Evolutionary conservation across 64 coral and sea anemone genomes (phyloP), one percentile per base, ranked within the genome.

Genomic region (Actinia equina): DNA sequence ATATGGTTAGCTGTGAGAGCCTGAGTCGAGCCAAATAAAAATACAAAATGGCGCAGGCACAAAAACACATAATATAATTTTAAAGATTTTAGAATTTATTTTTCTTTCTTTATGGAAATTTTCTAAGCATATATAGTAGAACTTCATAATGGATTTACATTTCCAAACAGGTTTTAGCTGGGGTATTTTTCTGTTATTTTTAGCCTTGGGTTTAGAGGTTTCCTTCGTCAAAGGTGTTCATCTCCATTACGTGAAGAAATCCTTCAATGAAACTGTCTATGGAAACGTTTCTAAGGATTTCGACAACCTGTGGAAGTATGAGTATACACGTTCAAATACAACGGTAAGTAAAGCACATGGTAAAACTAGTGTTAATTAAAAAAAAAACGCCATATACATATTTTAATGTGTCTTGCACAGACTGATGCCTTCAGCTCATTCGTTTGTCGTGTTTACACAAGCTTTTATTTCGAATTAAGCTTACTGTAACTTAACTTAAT

Each of bases 291-390:
- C 83, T 17, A 57, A 43, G 26, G 41, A 57, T 7, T 62, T 44
- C 56, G 83, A 85, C 17, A 63, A 61, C 59, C 55, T 85, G 45
- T 85, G 83, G 83, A 85, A 52, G 83, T 85, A 85, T 53, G 83
- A 85, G 83, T 85, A 85, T 63, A 85, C 83, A 18, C 83, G 83
- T 22, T 19, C 49, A 43, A 85, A 61, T n/a, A 42, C 25, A 41
- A 41, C 22, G 9, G 83, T 85, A 85, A 85, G 83, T 81, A 25
- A 41, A 41, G 3, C 15, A n/a, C 19, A 17, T 25, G 44, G 9
- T 78, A 30, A 27, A 44, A 43, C 5, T 18, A 17, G 15, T 43
- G 27, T 44, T 2, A 43, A 17, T 17, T 41, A n/a, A n/a, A n/a
- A n/a, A n/a, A n/a, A 74, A 22, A 41, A 74, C 46, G 46, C 46